Evolutionary conservation across 1,140 invertebrate species (phyloP).

Genomic region (Cherax quadricarinatus): DNA sequence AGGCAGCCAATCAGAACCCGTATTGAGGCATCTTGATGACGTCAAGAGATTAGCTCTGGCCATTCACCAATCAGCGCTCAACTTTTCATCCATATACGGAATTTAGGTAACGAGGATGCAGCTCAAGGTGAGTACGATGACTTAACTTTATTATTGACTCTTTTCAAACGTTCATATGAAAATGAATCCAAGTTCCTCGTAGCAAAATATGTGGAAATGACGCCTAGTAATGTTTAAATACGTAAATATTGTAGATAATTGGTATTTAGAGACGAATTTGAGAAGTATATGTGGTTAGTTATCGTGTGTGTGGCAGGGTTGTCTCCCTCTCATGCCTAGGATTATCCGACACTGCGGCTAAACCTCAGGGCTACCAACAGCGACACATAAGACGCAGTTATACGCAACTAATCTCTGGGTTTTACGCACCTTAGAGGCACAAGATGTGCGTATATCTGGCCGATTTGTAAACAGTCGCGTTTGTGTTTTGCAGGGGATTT

Average conservation of each 20-base stretch:
- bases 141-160: neutral
- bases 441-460: neutral
- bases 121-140: constrained; percentile 9
- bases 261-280: neutral
- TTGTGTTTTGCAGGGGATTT: neutral
- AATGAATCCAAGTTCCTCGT: neutral
- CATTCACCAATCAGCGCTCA: constrained; percentile 33
- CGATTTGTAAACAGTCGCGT: neutral
- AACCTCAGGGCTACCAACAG: constrained; percentile 53
- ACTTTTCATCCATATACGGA: constrained; percentile 56
- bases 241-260: neutral
- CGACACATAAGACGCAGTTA: constrained; percentile 16
- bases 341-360: constrained; percentile 71
- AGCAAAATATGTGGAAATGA: neutral
- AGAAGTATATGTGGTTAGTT: neutral
- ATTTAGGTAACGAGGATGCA: constrained; percentile 22
- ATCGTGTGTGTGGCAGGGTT: constrained; percentile 30
- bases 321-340: constrained; percentile 48
- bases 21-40: constrained; percentile 31
- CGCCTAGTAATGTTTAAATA: neutral
- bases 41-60: constrained; percentile 52
- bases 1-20: constrained; percentile 41
- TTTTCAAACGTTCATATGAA: neutral
- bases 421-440: too few species aligned
- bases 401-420: too few species aligned